Base-by-base conservation (phyloP, 2,888 invertebrate species). In the Archips xylosteana region DNA sequence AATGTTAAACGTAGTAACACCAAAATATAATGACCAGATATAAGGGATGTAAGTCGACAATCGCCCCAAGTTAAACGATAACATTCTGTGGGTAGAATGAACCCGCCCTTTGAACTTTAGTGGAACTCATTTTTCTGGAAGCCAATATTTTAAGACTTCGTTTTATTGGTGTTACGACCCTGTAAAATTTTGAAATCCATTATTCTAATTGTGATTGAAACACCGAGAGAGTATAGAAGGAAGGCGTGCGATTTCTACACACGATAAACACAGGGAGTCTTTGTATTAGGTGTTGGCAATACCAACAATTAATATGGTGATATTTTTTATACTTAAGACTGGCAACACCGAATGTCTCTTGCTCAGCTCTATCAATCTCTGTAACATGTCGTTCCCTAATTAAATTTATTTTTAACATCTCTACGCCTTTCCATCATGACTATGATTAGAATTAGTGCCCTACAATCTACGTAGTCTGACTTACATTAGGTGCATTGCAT, bases 161-260 rank as follows among this genome's bases (percentile, higher is more conserved):
- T 45, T 23, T 45, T 32, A 57, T 45, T 34, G n/a, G 42, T 13
- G 12, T 32, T 57, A 67, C 42, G 39, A 57, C 39, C n/a, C 42
- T 39, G 39, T 60, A 36, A 60, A 60, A 60, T 32, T 32, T 57
- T 57, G 62, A 63, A 10, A 63, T 1, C 62, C 45, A 13, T 32
- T 45, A 9, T 47, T 10, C 34, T 36, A 49, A 61, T 69, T 69
- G 47, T 49, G 69, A 61, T 47, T 68, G 61, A 68, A 54, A 23
- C 15, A 54, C 4, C 5, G 5, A n/a, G 13, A n/a, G 13, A 49
- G 45, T 10, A 3, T 45, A 3, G 45, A 12, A 2, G 12, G 45
- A 12, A 45, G 12, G 3, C 12, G 12, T 45, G 12, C 45, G 12
- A 39, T 45, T 45, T 45, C 3, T 12, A 12, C 12, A 3, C 15